A percentile compares a stretch with the other conserved stretches of the same genome.
Evolutionary conservation across 2,888 invertebrate genomes (phyloP).

Genomic region (Archips crataeganus): DNA sequence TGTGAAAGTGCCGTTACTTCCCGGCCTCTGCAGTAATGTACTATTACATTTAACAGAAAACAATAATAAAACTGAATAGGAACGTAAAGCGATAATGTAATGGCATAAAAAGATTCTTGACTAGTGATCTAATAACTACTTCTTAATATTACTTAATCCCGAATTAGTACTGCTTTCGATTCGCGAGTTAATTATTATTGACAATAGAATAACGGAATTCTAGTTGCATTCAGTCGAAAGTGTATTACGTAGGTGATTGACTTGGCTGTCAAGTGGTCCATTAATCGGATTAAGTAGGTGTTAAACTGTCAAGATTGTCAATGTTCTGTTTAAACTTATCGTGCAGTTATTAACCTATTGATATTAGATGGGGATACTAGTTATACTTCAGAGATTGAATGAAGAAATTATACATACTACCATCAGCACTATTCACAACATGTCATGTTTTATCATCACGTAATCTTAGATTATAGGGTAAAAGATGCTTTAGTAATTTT

Average conservation of each 20-base stretch:
- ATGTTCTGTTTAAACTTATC: neutral
- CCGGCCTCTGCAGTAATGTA: too few relatives aligned
- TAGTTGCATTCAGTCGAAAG: constrained; percentile 14
- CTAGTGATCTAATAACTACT: neutral
- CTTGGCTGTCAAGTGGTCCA: constrained; percentile 3
- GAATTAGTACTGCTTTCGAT: constrained; percentile 35
- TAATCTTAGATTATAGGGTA: too few relatives aligned
- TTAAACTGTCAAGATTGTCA: neutral
- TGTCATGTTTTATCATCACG: too few relatives aligned
- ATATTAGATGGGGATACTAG: neutral
- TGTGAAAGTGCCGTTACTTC: too few relatives aligned
- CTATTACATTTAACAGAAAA: neutral
- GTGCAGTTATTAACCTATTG: neutral
- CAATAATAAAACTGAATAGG: neutral
- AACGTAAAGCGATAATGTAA: neutral
- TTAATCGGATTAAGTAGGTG: constrained; percentile 25
- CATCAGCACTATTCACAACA: too few relatives aligned
- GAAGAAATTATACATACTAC: too few relatives aligned
- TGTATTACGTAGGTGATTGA: constrained; percentile 29
- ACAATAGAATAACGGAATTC: constrained; percentile 31
- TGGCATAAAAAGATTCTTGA: neutral
- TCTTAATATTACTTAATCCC: constrained; percentile 33
- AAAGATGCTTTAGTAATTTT: too few relatives aligned
- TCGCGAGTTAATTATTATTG: constrained; percentile 22
- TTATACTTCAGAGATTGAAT: too few relatives aligned